These are phyloP conservation scores for Plotosus lineatus DNA, from an alignment of 2,113 vertebrate genomes.

Conservation along the genomic window DNA sequence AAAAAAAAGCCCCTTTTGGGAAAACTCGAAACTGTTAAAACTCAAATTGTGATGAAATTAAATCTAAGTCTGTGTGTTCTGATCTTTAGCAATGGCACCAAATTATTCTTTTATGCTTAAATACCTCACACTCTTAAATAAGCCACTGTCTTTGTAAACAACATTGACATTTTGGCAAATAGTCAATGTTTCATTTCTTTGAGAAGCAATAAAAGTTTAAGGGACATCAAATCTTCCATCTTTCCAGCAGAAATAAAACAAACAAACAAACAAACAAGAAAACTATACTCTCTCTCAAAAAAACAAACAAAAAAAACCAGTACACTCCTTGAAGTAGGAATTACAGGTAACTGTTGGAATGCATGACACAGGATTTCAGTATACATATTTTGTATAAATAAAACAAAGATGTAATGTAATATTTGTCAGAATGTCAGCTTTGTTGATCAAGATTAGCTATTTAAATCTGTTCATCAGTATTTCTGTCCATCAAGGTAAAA, in stretches of 20 bases:
- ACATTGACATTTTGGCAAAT: constrained; percentile 1
- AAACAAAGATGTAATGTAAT: background rate
- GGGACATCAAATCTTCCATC: background rate
- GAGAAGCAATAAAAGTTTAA: background rate
- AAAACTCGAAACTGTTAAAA: background rate
- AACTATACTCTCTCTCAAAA: no score
- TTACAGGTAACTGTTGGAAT: no score
- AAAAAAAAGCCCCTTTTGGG: background rate
- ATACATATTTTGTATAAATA: no score
- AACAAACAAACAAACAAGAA: no score
- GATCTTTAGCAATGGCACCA: constrained; percentile 28
- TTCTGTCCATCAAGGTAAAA: background rate
- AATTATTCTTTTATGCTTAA: background rate
- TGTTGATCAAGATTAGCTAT: background rate
- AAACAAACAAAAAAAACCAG: no score
- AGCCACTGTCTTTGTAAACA: background rate
- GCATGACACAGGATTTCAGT: no score
- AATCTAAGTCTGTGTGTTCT: constrained; percentile 4
- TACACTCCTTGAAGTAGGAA: background rate
- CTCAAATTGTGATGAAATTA: constrained; percentile 15
- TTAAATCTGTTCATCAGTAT: background rate
- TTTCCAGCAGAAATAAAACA: background rate
- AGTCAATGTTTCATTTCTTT: constrained; percentile 6
- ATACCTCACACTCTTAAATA: background rate
- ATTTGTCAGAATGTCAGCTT: constrained; percentile 16